Percentiles rank a stretch among this genome's conserved stretches.
These are phyloP conservation scores for Iphiclides podalirius DNA, from an alignment of 2,888 invertebrate species.

Conservation along the genomic window DNA sequence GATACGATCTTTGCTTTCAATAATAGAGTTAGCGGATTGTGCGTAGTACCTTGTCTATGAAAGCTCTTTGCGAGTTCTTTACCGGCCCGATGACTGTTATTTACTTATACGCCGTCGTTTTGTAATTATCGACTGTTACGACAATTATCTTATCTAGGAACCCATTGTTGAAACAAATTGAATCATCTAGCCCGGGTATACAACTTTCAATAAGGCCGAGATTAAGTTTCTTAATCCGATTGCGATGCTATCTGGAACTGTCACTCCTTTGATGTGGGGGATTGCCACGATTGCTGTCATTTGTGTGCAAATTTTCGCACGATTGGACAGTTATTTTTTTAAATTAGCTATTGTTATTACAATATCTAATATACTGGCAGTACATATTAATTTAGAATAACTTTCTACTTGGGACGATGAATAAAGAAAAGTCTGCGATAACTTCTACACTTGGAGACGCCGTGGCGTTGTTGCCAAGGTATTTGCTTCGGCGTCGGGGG, in stretches of 20 bases:
- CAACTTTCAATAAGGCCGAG: conserved; percentile 21
- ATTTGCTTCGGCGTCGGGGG: no score
- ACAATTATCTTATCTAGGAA: conserved; percentile 39
- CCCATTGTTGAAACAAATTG: conserved; percentile 40
- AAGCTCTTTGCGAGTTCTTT: no score
- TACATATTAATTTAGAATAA: background rate
- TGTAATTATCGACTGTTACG: conserved; percentile 65
- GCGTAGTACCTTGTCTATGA: conserved; percentile 59
- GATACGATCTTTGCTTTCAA: conserved; percentile 75
- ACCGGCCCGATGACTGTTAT: no score
- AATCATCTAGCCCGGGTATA: conserved; percentile 34
- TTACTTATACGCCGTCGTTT: conserved; percentile 40
- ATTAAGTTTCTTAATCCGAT: conserved; percentile 24
- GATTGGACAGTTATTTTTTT: background rate
- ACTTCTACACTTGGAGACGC: background rate
- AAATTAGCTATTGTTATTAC: conserved; percentile 6
- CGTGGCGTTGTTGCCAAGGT: no score
- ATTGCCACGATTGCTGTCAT: conserved; percentile 2
- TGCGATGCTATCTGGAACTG: conserved; percentile 19
- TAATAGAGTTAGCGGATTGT: conserved; percentile 69
- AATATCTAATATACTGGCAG: background rate
- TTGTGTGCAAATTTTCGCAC: conserved; percentile 32
- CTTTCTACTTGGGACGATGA: background rate
- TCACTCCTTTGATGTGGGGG: conserved; percentile 7
- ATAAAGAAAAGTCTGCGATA: no score